Conservation (phyloP, 2,797 vertebrate genomes). For the Monodelphis domestica region DNA sequence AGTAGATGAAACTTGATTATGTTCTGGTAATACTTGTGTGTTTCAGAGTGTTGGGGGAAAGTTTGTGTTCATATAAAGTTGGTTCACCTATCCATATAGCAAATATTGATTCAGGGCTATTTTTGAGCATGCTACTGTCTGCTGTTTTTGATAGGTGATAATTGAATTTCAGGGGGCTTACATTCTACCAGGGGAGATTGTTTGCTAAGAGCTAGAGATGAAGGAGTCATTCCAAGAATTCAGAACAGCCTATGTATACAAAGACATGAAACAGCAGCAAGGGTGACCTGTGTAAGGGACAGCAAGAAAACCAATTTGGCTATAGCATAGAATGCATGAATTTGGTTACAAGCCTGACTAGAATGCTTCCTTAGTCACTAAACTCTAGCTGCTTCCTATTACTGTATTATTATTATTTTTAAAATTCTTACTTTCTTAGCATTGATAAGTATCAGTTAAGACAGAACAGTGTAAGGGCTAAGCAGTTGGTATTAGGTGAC, state of each 20-base stretch:
- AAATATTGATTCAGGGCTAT: background rate
- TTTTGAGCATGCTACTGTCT: background rate
- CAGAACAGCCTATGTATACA: background rate
- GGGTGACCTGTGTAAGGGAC: background rate
- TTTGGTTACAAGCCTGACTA: background rate
- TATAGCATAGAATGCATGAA: background rate
- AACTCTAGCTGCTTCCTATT: background rate
- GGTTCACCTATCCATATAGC: background rate
- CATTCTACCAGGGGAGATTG: background rate
- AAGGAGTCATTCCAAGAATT: conserved; percentile 3
- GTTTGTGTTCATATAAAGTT: background rate
- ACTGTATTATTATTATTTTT: no score
- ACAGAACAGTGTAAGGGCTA: no score
- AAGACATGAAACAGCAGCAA: background rate
- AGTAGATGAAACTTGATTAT: background rate
- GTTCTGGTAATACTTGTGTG: background rate
- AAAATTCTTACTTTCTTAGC: no score
- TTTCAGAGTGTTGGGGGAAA: background rate
- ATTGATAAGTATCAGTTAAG: no score
- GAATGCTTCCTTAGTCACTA: background rate
- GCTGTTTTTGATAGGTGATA: background rate
- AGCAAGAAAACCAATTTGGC: background rate
- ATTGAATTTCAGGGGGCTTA: conserved; percentile 30
- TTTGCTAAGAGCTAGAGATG: background rate
- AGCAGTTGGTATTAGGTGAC: no score